Evolutionary conservation across 1,140 invertebrate genomes (phyloP), one percentile per base, ranked within the genome.

Genomic region (Drosophila miranda): DNA sequence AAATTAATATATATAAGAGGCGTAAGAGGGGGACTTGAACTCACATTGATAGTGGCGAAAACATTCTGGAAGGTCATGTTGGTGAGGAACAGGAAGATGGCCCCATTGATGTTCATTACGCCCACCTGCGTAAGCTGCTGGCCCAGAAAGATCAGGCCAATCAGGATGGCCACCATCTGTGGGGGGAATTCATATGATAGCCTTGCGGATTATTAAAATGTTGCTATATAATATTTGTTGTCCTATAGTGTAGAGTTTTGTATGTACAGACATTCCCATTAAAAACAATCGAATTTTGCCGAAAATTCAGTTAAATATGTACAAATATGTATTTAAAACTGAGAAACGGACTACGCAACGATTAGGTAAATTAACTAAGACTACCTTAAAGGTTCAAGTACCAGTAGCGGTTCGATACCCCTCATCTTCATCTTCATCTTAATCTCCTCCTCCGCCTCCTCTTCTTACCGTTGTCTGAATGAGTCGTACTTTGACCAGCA

Each of bases 41-140:
- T 95, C 92, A 98, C 96, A 91, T 95, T 96, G 50, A 98, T 95
- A 16, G 98, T 97, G 46, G 96, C 95, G 86, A 96, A 96, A 8
- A 97, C 94, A 91, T 98, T 98, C 89, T 96, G 96, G 91, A 98
- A 98, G 6, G 96, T 99, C 95, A 97, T 97, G 90, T 98, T 98
- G 4, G 96, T 97, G 2, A 99, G 92, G 87, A 98, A 95, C 55
- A 99, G 94, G 89, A 98, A 99, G 19, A 99, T 93, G n/a, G 96
- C 96, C 49, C 98, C 98, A 90, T 98, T 99, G 60, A 99, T 97
- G 90, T 99, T 99, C 94, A 97, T 96, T 0, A 98, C 95, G 4
- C 97, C 97, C 76, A 97, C 95, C 91, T 98, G 95, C 78, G 96
- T 94, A 34, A 97, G 83, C 77, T 94, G 92, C 90, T 99, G 98